These are phyloP conservation scores for Drosophila emarginata DNA, from an alignment of 2,888 invertebrate genomes.

Conservation along the genomic window DNA sequence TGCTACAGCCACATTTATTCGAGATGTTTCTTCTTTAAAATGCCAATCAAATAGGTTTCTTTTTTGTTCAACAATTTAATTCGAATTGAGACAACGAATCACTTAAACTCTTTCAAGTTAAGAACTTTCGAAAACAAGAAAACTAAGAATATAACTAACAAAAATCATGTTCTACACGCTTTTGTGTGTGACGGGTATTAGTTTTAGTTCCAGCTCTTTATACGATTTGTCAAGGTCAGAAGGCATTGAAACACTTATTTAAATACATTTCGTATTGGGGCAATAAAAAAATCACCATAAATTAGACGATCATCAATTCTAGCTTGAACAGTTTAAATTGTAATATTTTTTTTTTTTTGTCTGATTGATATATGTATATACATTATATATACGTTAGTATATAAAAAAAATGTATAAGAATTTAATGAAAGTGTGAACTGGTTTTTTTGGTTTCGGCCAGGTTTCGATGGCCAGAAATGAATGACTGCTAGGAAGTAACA, in stretches of 20 bases:
- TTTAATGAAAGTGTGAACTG: slow-evolving; percentile 58
- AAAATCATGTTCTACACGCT: slow-evolving; percentile 8
- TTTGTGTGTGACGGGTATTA: too few relatives aligned
- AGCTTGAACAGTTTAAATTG: slow-evolving; percentile 31
- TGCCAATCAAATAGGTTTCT: slow-evolving; percentile 2
- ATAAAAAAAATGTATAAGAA: background rate
- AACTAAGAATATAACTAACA: background rate
- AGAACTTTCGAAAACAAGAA: slow-evolving; percentile 29
- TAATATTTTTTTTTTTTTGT: slow-evolving; percentile 13
- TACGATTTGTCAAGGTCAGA: slow-evolving; percentile 56
- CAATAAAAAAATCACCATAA: slow-evolving; percentile 55
- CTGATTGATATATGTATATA: slow-evolving; percentile 33
- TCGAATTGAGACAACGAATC: background rate
- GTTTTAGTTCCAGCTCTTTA: slow-evolving; percentile 11
- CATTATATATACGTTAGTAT: too few relatives aligned
- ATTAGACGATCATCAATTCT: slow-evolving; percentile 50
- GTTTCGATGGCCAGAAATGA: too few relatives aligned
- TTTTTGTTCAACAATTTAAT: background rate
- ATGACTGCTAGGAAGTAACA: slow-evolving; percentile 43
- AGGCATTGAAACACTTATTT: slow-evolving; percentile 21
- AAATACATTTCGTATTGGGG: slow-evolving; percentile 34
- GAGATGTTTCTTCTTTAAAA: slow-evolving; percentile 1
- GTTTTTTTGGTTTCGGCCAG: slow-evolving; percentile 46
- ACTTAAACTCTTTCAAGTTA: background rate
- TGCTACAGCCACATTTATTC: background rate